Percentiles rank a stretch among this genome's conserved stretches.
Conservation (phyloP, 2,888 invertebrate genomes). For the Xestobium rufovillosum region DNA sequence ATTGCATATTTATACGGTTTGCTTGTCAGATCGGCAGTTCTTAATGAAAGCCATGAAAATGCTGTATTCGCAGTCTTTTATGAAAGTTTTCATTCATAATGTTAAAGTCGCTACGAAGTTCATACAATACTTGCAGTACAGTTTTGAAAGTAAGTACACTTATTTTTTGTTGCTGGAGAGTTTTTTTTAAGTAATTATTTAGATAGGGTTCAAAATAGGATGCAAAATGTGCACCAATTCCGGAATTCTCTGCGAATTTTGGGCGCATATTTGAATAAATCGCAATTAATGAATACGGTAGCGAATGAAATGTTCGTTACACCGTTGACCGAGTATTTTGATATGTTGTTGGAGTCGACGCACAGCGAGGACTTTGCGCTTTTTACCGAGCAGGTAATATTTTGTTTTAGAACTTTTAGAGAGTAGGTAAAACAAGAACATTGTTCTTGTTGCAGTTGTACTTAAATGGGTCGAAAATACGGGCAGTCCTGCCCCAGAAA, state of each 20-base stretch:
- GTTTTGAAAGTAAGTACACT: slow-evolving; percentile 32
- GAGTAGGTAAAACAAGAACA: background rate
- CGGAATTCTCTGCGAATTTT: slow-evolving; percentile 40
- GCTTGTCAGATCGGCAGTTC: slow-evolving; percentile 33
- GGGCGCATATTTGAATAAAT: slow-evolving; percentile 38
- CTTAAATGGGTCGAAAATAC: slow-evolving; percentile 36
- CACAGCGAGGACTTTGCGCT: slow-evolving; percentile 40
- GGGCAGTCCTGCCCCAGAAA: slow-evolving; percentile 28
- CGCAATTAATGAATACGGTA: slow-evolving; percentile 28
- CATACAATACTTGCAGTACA: slow-evolving; percentile 33
- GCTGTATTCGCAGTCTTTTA: slow-evolving; percentile 35
- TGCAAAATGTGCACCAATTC: slow-evolving; percentile 31
- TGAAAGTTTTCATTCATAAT: slow-evolving; percentile 27
- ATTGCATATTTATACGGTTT: slow-evolving; percentile 32
- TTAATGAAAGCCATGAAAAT: slow-evolving; percentile 35
- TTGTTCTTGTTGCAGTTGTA: slow-evolving; percentile 34
- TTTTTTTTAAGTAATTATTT: no score
- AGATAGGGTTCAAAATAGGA: slow-evolving; percentile 4
- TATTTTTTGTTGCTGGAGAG: slow-evolving; percentile 6
- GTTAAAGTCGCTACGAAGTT: slow-evolving; percentile 29
- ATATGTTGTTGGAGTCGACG: slow-evolving; percentile 38
- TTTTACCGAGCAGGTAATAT: slow-evolving; percentile 39
- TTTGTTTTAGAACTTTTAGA: background rate
- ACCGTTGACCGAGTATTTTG: slow-evolving; percentile 39
- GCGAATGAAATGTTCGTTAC: slow-evolving; percentile 29